Base-by-base conservation (phyloP, 2,797 vertebrate species). In the Limnodromus scolopaceus region DNA sequence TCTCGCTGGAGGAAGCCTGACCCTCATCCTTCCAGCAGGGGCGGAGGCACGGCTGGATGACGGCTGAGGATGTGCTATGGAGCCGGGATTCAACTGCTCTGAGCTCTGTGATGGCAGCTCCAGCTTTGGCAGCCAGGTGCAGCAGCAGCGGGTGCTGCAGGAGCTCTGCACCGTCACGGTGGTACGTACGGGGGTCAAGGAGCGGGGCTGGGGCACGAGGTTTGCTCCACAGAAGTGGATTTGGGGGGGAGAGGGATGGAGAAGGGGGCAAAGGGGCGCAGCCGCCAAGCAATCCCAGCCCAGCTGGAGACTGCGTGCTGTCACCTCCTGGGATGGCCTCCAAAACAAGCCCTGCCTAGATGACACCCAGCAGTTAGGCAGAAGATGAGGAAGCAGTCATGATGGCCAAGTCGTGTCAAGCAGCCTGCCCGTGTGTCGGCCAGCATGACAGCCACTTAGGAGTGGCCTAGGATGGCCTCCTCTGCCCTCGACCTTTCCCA, bases 71-170 rank as follows among this genome's bases (percentile, higher is more conserved):
- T 93, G 96, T 97, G 97, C 97, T 97, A 99, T 99, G 99, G 99
- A 99, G 98, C 96, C 97, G 18, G 97, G 98, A 96, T 98, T 98
- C 97, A 99, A 99, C 98, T 99, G 99, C 98, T 99, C 99, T 96
- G 98, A 98, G 75, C 97, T 98, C 77, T 99, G 99, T 90, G 94
- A 97, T 61, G 98, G 99, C 98, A 97, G 98, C 97, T 97, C 98
- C 93, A 77, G 98, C 17, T 98, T 98, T 80, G 89, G 98, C 97
- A 97, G 97, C 96, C 98, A 95, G 91, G 98, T 98, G 86, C 98
- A 98, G 58, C 98, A 98, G 80, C 97, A 96, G 81, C 96, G 96
- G 72, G 86, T 96, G 9, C 98, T 99, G 96, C 98, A 98, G 94
- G 98, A 98, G 93, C 98, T 99, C 96, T 99, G 99, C 97, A 97